Evolutionary conservation across 37 sponge, comb jelly and placozoan genomes (phyloP).

Genomic region (Corticium candelabrum): DNA sequence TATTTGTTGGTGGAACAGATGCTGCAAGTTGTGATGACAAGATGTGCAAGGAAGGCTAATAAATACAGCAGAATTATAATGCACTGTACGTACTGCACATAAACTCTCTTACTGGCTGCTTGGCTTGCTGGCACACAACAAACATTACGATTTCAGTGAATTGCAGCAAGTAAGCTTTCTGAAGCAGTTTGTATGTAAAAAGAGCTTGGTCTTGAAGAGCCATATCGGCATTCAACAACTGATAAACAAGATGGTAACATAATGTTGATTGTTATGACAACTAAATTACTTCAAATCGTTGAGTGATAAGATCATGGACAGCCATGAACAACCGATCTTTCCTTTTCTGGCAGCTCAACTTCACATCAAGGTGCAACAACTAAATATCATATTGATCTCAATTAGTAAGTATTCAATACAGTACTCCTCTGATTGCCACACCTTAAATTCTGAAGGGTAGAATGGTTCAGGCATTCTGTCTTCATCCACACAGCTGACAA

Average conservation of each 20-base stretch:
- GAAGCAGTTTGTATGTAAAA: neutral
- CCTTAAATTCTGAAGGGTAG: neutral
- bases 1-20: neutral
- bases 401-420: no score
- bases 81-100: no score
- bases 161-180: neutral
- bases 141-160: slow-evolving; percentile 1
- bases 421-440: neutral
- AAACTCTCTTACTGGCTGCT: no score
- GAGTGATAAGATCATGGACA: neutral
- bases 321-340: neutral
- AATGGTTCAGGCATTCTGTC: neutral
- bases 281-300: neutral
- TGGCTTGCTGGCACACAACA: neutral
- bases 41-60: neutral
- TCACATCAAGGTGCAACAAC: neutral
- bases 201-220: neutral
- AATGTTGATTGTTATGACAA: neutral
- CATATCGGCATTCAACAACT: slow-evolving; percentile 6
- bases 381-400: neutral
- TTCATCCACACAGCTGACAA: neutral
- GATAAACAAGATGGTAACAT: neutral
- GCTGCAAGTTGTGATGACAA: neutral
- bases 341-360: neutral
- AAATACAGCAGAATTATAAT: no score